Evolutionary conservation across 2,888 invertebrate species (phyloP).

Genomic region (Nycteola revayana): DNA sequence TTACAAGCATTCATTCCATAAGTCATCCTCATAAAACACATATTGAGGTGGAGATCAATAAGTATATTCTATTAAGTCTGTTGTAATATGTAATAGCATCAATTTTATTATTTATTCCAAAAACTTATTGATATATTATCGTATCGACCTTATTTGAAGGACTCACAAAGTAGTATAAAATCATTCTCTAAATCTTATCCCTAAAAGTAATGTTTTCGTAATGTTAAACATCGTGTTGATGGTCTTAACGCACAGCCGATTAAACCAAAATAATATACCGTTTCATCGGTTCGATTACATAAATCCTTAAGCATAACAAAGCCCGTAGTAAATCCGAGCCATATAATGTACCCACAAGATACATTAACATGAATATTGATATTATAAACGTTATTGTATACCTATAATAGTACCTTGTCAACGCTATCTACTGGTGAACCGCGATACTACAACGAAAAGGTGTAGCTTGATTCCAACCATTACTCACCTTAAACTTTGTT

Average conservation of each 20-base stretch:
- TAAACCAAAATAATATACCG: constrained; percentile 16
- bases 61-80: too few species aligned
- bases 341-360: constrained; percentile 20
- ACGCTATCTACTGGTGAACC: constrained; percentile 44
- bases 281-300: constrained; percentile 22
- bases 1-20: constrained; percentile 31
- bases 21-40: constrained; percentile 20
- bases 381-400: constrained; percentile 24
- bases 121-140: too few species aligned
- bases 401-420: constrained; percentile 29
- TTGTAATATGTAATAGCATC: too few species aligned
- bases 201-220: constrained; percentile 7
- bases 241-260: constrained; percentile 7
- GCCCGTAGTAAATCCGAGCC: constrained; percentile 13
- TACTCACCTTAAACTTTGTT: too few species aligned
- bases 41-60: too few species aligned
- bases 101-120: too few species aligned
- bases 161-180: too few species aligned
- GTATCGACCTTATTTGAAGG: too few species aligned
- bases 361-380: constrained; percentile 32
- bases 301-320: constrained; percentile 24
- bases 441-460: constrained; percentile 20
- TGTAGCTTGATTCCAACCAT: too few species aligned
- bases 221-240: constrained; percentile 1
- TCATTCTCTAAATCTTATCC: too few species aligned